phyloP scores from a whole-genome alignment of 2,113 vertebrate genomes.

The Pluvianellus socialis region DNA sequence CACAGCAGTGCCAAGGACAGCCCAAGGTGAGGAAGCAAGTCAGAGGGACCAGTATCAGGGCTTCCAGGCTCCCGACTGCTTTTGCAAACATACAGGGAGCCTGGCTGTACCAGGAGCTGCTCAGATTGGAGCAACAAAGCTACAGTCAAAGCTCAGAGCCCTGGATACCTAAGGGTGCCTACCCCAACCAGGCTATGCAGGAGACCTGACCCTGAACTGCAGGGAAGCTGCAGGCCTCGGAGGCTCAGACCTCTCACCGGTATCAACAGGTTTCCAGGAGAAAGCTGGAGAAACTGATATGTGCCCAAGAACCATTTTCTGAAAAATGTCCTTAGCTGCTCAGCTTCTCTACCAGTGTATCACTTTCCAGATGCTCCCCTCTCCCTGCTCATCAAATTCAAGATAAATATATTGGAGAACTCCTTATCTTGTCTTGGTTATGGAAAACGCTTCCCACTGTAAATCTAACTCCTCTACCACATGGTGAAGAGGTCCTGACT shows the following conservation, averaged over 20 bases:
- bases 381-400: neutral
- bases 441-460: neutral
- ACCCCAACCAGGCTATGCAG: accelerated
- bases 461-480: neutral
- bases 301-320: neutral
- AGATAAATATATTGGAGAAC: neutral
- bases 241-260: neutral
- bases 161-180: neutral
- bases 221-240: neutral
- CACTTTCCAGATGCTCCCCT: neutral
- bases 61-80: neutral
- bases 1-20: neutral
- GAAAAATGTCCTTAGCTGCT: neutral
- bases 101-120: neutral
- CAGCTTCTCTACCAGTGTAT: neutral
- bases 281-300: neutral
- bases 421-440: neutral
- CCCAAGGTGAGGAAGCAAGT: neutral
- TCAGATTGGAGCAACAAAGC: neutral
- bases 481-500: neutral
- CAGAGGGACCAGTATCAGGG: neutral
- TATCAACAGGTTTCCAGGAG: neutral
- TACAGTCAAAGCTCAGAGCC: neutral
- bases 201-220: neutral
- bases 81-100: neutral